Conservation (phyloP, 2,113 vertebrate genomes). For the Xiphophorus maculatus region DNA sequence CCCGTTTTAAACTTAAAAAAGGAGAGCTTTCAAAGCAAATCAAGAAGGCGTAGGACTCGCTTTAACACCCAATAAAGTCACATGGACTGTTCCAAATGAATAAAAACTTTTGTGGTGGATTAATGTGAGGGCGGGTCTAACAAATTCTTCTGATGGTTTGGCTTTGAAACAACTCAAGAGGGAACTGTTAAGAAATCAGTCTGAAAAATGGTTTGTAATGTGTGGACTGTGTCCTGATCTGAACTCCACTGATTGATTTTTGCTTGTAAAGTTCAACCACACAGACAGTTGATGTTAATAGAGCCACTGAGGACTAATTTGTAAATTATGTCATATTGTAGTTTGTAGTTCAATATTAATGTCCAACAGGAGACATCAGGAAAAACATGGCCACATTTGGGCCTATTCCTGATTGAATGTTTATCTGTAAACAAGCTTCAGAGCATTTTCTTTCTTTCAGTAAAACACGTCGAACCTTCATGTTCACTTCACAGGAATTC, state of each 20-base stretch:
- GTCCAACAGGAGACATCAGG: not conserved
- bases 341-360: not conserved
- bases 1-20: constrained; percentile 36
- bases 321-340: not conserved
- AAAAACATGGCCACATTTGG: too few relatives aligned
- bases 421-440: too few relatives aligned
- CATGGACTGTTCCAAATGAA: constrained; percentile 67
- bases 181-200: constrained; percentile 32
- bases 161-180: constrained; percentile 40
- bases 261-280: constrained; percentile 18
- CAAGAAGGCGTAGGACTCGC: constrained; percentile 44
- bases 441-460: not conserved
- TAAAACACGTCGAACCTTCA: constrained; percentile 12
- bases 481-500: constrained; percentile 29
- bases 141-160: constrained; percentile 56
- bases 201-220: constrained; percentile 51
- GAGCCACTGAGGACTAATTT: not conserved
- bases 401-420: too few relatives aligned
- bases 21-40: constrained; percentile 52
- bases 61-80: constrained; percentile 61
- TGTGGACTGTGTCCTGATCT: constrained; percentile 13
- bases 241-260: constrained; percentile 39
- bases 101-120: constrained; percentile 69
- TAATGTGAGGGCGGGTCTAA: constrained; percentile 21
- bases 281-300: not conserved